phyloP scores from a whole-genome alignment of 35 echinoderm and acorn worm genomes.

The Amphiura filiformis region DNA sequence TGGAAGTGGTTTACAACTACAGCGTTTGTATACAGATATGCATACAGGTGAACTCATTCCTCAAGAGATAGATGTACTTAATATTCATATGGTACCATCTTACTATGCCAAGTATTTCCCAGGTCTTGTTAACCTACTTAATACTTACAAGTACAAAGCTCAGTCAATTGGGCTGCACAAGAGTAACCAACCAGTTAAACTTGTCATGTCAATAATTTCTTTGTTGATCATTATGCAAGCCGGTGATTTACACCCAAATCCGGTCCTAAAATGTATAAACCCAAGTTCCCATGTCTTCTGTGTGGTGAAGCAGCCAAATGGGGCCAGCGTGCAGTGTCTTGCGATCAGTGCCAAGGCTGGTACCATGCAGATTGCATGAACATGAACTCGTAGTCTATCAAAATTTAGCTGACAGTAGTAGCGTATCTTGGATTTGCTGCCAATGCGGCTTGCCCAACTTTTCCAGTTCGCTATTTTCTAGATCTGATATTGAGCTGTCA shows the following conservation, averaged over 20 bases:
- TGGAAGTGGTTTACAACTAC: too few species aligned
- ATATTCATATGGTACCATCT: not conserved
- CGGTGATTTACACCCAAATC: constrained; percentile 28
- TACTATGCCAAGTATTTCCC: too few species aligned
- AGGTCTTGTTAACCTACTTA: too few species aligned
- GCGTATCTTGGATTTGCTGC: constrained; percentile 41
- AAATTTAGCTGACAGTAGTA: not conserved
- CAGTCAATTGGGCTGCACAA: too few species aligned
- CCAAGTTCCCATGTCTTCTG: constrained; percentile 26
- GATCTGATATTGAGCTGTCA: not conserved
- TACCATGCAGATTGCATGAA: constrained; percentile 27
- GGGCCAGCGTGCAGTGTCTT: constrained; percentile 27
- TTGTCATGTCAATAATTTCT: too few species aligned
- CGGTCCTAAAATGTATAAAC: not conserved
- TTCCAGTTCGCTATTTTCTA: constrained; percentile 23
- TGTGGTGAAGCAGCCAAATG: constrained; percentile 37
- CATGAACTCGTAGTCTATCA: constrained; percentile 6
- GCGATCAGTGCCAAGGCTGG: constrained; percentile 38
- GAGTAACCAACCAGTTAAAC: too few species aligned
- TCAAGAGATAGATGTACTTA: not conserved
- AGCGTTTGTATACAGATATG: too few species aligned
- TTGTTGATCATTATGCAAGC: too few species aligned
- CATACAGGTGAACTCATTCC: too few species aligned
- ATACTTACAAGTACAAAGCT: too few species aligned
- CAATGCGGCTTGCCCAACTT: constrained; percentile 31